Percentiles rank a stretch among this genome's conserved stretches.
These are phyloP conservation scores for Artibeus jamaicensis DNA, from an alignment of 2,797 vertebrate genomes.

Conservation along the genomic window DNA sequence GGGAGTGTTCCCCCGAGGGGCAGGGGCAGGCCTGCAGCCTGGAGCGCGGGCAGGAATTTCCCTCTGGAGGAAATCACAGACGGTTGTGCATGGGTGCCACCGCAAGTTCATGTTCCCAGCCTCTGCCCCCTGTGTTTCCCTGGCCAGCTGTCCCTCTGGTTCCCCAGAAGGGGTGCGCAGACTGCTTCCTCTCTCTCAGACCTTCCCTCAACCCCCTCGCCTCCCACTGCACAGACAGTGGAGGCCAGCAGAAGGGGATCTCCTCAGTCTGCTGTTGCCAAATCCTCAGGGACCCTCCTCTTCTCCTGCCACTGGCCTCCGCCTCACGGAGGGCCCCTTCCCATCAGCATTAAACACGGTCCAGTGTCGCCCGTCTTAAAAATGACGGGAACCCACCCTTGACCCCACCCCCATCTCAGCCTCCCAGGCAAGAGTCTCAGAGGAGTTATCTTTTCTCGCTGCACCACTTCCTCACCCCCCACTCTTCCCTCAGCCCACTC, in stretches of 20 bases:
- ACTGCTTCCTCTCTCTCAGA: background rate
- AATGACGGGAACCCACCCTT: background rate
- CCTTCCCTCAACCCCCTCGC: background rate
- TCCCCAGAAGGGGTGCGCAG: background rate
- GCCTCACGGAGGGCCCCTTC: background rate
- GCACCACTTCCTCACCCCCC: background rate
- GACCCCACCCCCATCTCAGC: background rate
- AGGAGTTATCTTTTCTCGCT: background rate
- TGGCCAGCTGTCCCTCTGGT: background rate
- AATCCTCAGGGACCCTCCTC: background rate
- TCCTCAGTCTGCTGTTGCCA: background rate
- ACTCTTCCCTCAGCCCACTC: background rate
- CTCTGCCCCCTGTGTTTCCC: background rate
- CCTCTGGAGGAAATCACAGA: background rate
- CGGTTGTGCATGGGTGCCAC: fast-evolving
- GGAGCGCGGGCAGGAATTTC: background rate
- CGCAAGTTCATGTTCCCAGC: background rate
- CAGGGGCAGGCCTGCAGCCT: background rate
- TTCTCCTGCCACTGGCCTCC: background rate
- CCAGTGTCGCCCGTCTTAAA: background rate
- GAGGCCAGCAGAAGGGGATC: background rate
- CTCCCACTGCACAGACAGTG: background rate
- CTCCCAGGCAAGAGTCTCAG: background rate
- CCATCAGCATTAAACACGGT: background rate
- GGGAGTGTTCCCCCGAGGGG: fast-evolving